These are phyloP conservation scores for Drosophila parthenogenetica DNA, from an alignment of 2,888 invertebrate genomes.

Conservation along the genomic window DNA sequence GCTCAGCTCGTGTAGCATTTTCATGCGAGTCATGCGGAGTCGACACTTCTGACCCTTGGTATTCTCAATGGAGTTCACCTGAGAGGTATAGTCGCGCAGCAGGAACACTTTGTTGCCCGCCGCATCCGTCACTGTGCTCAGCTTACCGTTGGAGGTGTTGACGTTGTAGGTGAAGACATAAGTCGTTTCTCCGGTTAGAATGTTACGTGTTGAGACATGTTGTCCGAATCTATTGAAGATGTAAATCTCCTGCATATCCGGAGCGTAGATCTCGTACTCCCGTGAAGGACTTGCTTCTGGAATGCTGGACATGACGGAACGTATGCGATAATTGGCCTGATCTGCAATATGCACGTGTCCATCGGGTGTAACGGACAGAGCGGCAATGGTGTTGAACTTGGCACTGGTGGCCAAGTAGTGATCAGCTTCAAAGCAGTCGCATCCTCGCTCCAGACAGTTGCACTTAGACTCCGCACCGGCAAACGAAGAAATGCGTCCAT, in stretches of 20 bases:
- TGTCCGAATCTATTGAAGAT: slow-evolving; percentile 97
- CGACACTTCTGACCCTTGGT: slow-evolving; percentile 96
- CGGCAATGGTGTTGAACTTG: slow-evolving; percentile 96
- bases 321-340: slow-evolving; percentile 95
- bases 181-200: slow-evolving; percentile 96
- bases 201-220: slow-evolving; percentile 96
- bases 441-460: slow-evolving; percentile 95
- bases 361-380: slow-evolving; percentile 96
- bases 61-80: slow-evolving; percentile 97
- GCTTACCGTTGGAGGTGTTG: slow-evolving; percentile 97
- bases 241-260: slow-evolving; percentile 97
- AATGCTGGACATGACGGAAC: slow-evolving; percentile 95
- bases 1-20: slow-evolving; percentile 94
- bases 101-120: slow-evolving; percentile 95
- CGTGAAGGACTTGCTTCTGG: slow-evolving; percentile 93
- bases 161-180: slow-evolving; percentile 98
- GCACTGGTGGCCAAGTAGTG: slow-evolving; percentile 96
- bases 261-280: slow-evolving; percentile 97
- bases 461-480: slow-evolving; percentile 97
- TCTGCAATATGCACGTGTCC: slow-evolving; percentile 98
- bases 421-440: slow-evolving; percentile 96
- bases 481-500: slow-evolving; percentile 96
- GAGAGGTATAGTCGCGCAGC: slow-evolving; percentile 92
- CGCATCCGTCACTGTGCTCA: slow-evolving; percentile 96
- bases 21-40: slow-evolving; percentile 95